Evolutionary conservation across 2,797 vertebrate genomes (phyloP).

Genomic region (Heliangelus exortis): DNA sequence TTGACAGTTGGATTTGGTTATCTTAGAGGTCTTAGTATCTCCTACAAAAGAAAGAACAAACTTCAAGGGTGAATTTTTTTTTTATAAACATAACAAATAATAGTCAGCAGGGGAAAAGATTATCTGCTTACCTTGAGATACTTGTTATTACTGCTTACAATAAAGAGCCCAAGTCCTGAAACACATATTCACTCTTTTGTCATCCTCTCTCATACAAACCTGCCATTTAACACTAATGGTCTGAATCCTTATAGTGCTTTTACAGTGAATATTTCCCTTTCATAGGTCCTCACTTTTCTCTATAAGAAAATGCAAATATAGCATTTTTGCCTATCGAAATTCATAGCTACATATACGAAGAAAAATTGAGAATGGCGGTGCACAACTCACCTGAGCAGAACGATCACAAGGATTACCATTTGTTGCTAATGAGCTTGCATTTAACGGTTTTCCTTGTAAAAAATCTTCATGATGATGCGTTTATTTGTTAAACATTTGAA

Average conservation of each 20-base stretch:
- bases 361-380: not conserved
- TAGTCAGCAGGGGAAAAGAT: not conserved
- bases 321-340: not conserved
- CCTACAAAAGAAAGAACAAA: not conserved
- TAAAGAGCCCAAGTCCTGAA: not conserved
- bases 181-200: not conserved
- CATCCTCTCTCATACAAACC: not conserved
- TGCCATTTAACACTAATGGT: not conserved
- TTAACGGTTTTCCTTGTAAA: not conserved
- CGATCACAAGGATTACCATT: not conserved
- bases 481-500: not conserved
- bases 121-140: not conserved
- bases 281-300: not conserved
- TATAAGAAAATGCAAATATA: not conserved
- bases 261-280: not conserved
- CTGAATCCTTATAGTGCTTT: not conserved
- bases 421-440: not conserved
- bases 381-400: not conserved
- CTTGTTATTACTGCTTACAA: not conserved
- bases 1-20: too few species aligned
- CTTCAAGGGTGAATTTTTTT: not conserved
- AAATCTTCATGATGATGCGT: not conserved
- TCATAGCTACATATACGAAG: not conserved
- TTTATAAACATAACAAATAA: not conserved
- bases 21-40: not conserved